Conservation (phyloP, 2,113 vertebrate species). For the Cranoglanis bouderius region DNA sequence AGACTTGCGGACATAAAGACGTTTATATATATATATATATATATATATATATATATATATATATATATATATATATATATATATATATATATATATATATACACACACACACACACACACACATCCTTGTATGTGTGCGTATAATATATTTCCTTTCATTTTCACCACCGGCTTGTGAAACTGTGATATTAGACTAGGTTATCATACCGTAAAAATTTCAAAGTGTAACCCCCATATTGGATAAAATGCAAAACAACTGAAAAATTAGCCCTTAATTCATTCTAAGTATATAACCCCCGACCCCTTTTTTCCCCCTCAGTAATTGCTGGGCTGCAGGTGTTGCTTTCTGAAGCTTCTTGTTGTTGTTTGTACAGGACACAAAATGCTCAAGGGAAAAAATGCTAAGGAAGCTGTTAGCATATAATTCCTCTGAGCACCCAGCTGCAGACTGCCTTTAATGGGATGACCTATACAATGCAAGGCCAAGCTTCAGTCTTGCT, state of each 20-base stretch:
- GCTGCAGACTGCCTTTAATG: constrained; percentile 18
- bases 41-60: too few relatives aligned
- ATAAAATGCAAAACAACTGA: background rate
- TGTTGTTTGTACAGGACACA: background rate
- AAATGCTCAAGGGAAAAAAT: background rate
- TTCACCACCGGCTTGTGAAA: background rate
- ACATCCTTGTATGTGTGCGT: too few relatives aligned
- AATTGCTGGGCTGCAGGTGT: background rate
- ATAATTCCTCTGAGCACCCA: background rate
- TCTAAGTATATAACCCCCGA: background rate
- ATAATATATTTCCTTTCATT: background rate
- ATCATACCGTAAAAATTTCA: background rate
- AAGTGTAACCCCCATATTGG: background rate
- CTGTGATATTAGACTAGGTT: background rate
- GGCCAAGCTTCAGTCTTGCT: background rate
- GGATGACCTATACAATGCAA: background rate
- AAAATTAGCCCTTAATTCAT: background rate
- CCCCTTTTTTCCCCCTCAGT: background rate
- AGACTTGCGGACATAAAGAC: too few relatives aligned
- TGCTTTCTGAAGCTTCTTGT: background rate
- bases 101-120: too few relatives aligned
- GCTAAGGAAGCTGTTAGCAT: background rate
- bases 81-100: too few relatives aligned
- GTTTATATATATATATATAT: too few relatives aligned
- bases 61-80: too few relatives aligned